phyloP scores from a whole-genome alignment of 2,888 invertebrate genomes.

The Cephus pygmeus region DNA sequence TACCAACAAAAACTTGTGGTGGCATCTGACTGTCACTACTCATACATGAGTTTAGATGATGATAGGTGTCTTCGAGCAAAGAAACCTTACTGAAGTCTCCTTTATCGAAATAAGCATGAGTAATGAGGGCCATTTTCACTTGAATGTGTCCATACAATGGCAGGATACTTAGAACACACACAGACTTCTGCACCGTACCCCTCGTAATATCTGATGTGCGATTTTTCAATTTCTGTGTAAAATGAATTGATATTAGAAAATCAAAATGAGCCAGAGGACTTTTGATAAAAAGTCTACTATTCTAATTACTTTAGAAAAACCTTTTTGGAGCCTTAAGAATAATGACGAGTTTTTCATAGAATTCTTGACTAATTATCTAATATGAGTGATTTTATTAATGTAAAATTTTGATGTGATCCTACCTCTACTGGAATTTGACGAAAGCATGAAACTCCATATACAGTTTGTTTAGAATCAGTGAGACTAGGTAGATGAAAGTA shows the following conservation, averaged over 20 bases:
- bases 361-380: too few relatives aligned
- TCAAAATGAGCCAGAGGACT: background rate
- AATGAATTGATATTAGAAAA: constrained; percentile 14
- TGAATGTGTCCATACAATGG: constrained; percentile 96
- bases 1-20: constrained; percentile 78
- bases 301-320: too few relatives aligned
- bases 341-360: too few relatives aligned
- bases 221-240: constrained; percentile 84
- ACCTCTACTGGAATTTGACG: constrained; percentile 96
- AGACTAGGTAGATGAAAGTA: constrained; percentile 95
- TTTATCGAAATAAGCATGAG: constrained; percentile 96
- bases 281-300: background rate
- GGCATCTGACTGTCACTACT: constrained; percentile 70
- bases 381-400: too few relatives aligned
- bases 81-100: constrained; percentile 91
- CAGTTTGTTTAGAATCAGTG: constrained; percentile 83
- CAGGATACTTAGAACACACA: constrained; percentile 90
- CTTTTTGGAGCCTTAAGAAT: too few relatives aligned
- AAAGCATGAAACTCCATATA: constrained; percentile 98
- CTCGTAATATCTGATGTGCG: constrained; percentile 95
- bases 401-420: constrained; percentile 29
- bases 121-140: constrained; percentile 95
- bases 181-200: constrained; percentile 97
- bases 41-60: constrained; percentile 90
- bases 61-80: constrained; percentile 89